A percentile compares a stretch with the other conserved stretches of the same genome.
Conservation (phyloP, 2,113 vertebrate species). For the Podarcis muralis region DNA sequence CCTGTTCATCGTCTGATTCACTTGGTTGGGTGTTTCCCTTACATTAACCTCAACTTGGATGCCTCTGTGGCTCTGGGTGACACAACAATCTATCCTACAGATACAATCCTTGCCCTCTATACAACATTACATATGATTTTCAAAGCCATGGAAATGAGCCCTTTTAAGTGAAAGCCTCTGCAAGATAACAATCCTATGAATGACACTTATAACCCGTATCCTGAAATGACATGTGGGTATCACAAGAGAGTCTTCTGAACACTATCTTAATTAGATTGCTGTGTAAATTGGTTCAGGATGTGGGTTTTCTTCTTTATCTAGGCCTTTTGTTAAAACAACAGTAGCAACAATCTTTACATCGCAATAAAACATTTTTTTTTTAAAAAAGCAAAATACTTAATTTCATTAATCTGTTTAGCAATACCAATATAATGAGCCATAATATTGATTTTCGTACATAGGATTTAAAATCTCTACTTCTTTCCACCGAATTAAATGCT, state of each 20-base stretch:
- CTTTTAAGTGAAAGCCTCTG: background rate
- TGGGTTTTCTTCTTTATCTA: constrained; percentile 63
- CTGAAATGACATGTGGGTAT: constrained; percentile 45
- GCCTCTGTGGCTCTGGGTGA: background rate
- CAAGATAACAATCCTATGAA: background rate
- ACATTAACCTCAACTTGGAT: background rate
- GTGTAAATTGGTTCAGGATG: constrained; percentile 68
- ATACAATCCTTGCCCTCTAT: background rate
- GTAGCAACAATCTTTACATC: constrained; percentile 68
- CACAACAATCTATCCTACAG: background rate
- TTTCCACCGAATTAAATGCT: constrained; percentile 93
- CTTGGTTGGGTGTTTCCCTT: background rate
- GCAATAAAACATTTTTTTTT: constrained; percentile 67
- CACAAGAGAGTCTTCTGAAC: constrained; percentile 46
- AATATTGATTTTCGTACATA: constrained; percentile 84
- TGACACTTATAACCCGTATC: constrained; percentile 17
- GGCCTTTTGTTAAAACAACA: constrained; percentile 48
- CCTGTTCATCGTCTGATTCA: background rate
- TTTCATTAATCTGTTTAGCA: constrained; percentile 85
- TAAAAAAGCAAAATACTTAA: constrained; percentile 74
- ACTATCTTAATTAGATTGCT: constrained; percentile 61
- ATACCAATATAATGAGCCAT: constrained; percentile 84
- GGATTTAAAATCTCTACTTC: constrained; percentile 88
- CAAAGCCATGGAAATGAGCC: background rate
- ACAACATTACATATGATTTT: background rate